Percentiles rank a stretch among this genome's conserved stretches.
Conservation (phyloP, 2,797 vertebrate genomes). For the Staurois parvus region DNA sequence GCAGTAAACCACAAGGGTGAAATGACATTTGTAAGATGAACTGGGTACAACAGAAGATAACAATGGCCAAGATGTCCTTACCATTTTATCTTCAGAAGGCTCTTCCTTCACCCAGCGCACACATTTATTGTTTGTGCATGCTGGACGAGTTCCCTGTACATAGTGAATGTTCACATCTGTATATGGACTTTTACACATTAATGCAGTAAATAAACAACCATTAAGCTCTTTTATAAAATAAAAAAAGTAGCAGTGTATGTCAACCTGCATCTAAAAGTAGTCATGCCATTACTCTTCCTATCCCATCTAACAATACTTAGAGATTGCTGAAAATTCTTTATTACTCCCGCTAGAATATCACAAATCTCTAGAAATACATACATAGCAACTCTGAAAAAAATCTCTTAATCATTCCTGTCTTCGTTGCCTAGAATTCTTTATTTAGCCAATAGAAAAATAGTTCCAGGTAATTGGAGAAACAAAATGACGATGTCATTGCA, state of each 20-base stretch:
- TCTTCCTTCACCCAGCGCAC: not conserved
- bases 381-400: no score
- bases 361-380: not conserved
- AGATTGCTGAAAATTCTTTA: not conserved
- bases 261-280: not conserved
- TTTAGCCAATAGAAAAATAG: no score
- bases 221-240: not conserved
- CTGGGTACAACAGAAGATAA: not conserved
- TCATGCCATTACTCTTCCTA: not conserved
- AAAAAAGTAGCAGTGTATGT: no score
- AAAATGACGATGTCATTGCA: no score
- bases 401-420: no score
- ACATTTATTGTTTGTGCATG: not conserved
- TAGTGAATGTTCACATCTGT: not conserved
- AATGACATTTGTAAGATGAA: constrained; percentile 9
- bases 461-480: no score
- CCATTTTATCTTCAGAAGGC: not conserved
- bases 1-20: constrained; percentile 36
- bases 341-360: not conserved
- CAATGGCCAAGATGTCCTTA: not conserved
- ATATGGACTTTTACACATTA: not conserved
- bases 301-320: not conserved
- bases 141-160: not conserved
- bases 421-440: no score
- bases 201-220: no score